These are phyloP conservation scores for Ctenoplectra terminalis DNA, from an alignment of 1,140 invertebrate species.

Conservation along the genomic window DNA sequence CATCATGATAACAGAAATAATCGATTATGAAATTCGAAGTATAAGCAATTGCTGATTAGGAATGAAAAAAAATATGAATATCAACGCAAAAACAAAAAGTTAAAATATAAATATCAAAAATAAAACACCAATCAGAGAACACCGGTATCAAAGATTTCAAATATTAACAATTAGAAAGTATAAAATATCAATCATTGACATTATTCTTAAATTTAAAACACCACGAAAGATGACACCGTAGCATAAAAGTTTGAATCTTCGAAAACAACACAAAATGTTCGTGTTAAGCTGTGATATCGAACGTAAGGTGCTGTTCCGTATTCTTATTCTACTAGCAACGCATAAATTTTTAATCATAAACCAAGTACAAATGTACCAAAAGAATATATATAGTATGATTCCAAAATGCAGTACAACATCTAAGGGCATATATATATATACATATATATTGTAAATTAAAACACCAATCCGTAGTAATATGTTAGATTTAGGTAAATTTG, in stretches of 20 bases:
- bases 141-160: background rate
- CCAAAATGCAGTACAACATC: constrained; percentile 18
- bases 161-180: background rate
- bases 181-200: background rate
- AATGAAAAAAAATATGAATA: background rate
- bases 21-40: background rate
- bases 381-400: constrained; percentile 9
- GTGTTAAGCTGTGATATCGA: constrained; percentile 50
- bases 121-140: background rate
- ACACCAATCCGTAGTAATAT: constrained; percentile 16
- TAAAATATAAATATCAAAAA: background rate
- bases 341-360: constrained; percentile 35
- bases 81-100: background rate
- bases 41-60: background rate
- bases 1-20: background rate
- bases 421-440: background rate
- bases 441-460: constrained; percentile 23
- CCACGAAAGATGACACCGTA: background rate
- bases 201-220: background rate
- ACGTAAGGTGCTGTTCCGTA: constrained; percentile 40
- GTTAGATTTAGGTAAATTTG: constrained; percentile 23
- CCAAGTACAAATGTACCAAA: constrained; percentile 39
- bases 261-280: constrained; percentile 14
- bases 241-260: background rate
- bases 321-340: constrained; percentile 18